Base-by-base conservation (phyloP, 2,113 vertebrate species). In the Panurus biarmicus region DNA sequence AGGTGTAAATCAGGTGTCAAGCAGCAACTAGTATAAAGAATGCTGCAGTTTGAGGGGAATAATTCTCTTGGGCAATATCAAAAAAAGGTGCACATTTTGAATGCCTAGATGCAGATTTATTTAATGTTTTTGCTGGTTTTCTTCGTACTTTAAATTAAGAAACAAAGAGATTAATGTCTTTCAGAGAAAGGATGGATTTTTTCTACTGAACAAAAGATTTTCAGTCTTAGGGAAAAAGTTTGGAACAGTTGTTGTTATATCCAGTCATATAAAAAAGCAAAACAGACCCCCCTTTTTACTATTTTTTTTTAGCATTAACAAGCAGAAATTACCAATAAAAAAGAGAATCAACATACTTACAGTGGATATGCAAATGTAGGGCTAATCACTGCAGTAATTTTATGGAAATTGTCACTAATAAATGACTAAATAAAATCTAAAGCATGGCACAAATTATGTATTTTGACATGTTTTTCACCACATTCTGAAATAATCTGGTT, bases 381-480 rank as follows among this genome's bases (percentile, higher is more conserved):
- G 12, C 2, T 93, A 87, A 67, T 54, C 12, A 28, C 8, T 38
- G 10, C 26, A 64, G 74, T 42, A 69, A 22, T 33, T 48, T 67
- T 67, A 13, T 31, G 40, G 10, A 81, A 81, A 75, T 36, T 51
- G 24, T 12, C 58, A 64, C 19, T 47, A 11, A 70, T 9, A 54
- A 74, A 67, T 44, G 3, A 25, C n/a, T 53, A 58, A 69, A 73
- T 45, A 42, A 77, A 65, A 28, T 5, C 21, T 14, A 21, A 5
- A 1, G 2, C 28, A 47, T 38, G 16, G 9, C 29, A 58, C 5
- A 18, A 36, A 60, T 24, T 13, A 29, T 1, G 0, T 69, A 44
- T 56, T 80, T 87, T 28, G 5, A 9, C 3, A 22, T 10, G 35
- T 51, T 75, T 78, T 85, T 57, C 22, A n/a, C 18, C 12, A n/a